A percentile compares a stretch with the other conserved stretches of the same genome.
phyloP scores from a whole-genome alignment of 1,140 invertebrate genomes.

The Rhizoglyphus robini region DNA sequence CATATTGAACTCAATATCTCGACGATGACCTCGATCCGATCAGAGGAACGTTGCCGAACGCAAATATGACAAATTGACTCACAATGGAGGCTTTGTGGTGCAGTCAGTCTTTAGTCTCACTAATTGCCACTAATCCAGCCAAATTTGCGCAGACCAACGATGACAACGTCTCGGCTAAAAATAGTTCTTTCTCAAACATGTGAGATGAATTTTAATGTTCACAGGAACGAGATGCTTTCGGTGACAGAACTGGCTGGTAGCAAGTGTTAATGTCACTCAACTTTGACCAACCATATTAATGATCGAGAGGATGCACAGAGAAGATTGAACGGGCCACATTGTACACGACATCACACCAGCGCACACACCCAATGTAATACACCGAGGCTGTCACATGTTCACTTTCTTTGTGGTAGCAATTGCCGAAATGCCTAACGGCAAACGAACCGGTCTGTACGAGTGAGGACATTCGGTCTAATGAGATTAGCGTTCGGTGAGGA shows the following conservation, averaged over 20 bases:
- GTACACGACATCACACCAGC: no score
- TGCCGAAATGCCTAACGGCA: no score
- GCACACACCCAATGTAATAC: no score
- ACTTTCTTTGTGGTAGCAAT: no score
- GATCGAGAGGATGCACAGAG: no score
- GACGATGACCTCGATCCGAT: constrained; percentile 2
- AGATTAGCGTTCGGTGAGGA: no score
- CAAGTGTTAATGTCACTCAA: no score
- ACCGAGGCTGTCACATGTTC: no score
- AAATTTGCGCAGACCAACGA: background rate
- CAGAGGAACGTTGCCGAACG: background rate
- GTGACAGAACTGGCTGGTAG: background rate
- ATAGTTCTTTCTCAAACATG: background rate
- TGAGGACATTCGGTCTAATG: background rate
- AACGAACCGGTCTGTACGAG: no score
- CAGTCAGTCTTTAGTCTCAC: background rate
- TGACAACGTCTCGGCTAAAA: background rate
- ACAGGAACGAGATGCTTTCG: background rate
- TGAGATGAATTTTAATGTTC: constrained; percentile 14
- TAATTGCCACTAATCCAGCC: constrained; percentile 4
- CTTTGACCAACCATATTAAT: no score
- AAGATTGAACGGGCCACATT: no score
- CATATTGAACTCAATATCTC: no score
- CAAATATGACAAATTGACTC: constrained; percentile 15
- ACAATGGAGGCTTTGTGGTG: constrained; percentile 1